phyloP scores from a whole-genome alignment of 2,113 vertebrate genomes.

The Pelecanus crispus region DNA sequence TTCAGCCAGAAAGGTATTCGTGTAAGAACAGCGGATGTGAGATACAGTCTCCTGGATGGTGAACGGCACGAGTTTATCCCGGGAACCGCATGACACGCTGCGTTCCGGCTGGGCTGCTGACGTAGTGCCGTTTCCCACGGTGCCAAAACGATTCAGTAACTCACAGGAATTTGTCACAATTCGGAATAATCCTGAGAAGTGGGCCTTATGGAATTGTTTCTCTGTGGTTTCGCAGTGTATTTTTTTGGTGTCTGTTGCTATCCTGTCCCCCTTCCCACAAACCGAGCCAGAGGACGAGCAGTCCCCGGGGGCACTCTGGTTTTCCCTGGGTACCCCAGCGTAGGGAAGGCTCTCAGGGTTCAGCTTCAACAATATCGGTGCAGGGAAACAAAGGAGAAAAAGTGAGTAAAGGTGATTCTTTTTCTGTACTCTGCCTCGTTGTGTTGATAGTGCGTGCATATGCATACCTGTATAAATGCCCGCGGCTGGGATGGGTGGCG shows the following conservation, averaged over 20 bases:
- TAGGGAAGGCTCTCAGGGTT: neutral
- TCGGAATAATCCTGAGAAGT: neutral
- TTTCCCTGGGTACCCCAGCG: neutral
- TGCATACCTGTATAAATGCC: accelerated
- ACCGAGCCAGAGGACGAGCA: neutral
- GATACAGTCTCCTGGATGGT: neutral
- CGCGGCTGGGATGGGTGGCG: neutral
- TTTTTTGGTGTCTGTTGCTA: neutral
- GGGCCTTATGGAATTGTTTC: neutral
- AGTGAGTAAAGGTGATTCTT: neutral
- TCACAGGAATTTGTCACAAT: neutral
- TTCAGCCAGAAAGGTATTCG: neutral
- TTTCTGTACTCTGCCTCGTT: neutral
- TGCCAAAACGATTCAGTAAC: neutral
- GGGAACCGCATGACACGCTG: accelerated
- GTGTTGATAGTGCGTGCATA: neutral
- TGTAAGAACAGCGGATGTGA: neutral
- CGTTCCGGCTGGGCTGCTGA: neutral
- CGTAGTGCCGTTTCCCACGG: accelerated
- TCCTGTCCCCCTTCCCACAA: neutral
- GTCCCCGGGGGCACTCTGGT: no score
- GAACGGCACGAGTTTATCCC: neutral
- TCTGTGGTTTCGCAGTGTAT: neutral
- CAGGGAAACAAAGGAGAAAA: neutral
- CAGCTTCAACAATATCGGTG: neutral